phyloP scores from a whole-genome alignment of 2,797 vertebrate genomes.

The Gadopsis bispinosus region DNA sequence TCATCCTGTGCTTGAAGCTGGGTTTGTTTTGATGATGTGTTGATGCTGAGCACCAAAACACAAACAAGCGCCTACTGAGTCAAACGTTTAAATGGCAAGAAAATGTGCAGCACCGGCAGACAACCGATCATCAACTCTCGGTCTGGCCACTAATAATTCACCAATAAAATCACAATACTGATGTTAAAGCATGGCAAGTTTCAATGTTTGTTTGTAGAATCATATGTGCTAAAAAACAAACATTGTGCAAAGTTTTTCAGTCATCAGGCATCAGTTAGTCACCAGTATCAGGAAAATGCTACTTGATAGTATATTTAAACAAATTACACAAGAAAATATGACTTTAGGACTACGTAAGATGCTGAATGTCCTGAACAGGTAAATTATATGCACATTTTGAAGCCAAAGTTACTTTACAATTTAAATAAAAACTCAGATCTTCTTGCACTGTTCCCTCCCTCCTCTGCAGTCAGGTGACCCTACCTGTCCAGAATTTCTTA shows the following conservation, averaged over 20 bases:
- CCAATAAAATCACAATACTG: neutral
- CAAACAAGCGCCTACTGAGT: constrained; percentile 3
- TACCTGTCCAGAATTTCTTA: constrained; percentile 14
- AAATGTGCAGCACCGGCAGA: neutral
- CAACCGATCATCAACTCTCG: neutral
- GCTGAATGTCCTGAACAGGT: neutral
- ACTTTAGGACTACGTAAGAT: neutral
- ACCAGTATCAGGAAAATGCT: too few species aligned
- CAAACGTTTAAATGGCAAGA: neutral
- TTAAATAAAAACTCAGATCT: neutral
- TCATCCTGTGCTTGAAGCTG: neutral
- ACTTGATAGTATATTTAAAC: too few species aligned
- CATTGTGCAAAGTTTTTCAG: too few species aligned
- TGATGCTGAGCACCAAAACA: neutral
- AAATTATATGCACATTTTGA: neutral
- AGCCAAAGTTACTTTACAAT: neutral
- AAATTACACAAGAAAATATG: neutral
- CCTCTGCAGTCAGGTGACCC: constrained; percentile 34
- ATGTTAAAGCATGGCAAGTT: neutral
- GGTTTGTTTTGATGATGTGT: neutral
- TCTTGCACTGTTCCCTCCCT: neutral
- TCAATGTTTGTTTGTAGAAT: neutral
- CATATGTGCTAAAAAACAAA: too few species aligned
- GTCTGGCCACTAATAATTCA: neutral
- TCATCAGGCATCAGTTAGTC: too few species aligned